Base-by-base conservation (phyloP, 2,888 invertebrate genomes). In the Diploptera punctata region DNA sequence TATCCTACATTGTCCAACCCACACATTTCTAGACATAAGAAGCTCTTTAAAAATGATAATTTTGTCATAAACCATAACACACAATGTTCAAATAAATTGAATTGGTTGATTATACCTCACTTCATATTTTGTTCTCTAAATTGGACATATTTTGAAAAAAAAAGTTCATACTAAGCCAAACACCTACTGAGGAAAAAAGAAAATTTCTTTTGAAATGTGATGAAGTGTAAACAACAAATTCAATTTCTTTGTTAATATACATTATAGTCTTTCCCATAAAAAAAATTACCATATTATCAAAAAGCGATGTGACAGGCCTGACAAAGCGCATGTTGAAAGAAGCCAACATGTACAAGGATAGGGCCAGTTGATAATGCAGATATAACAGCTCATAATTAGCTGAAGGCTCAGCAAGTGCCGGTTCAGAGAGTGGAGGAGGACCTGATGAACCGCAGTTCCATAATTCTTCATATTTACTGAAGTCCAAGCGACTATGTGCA, bases 341-440 rank as follows among this genome's bases (percentile, higher is more conserved):
- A 21, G 93, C 89, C 77, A 95, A 90, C 82, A 95, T 93, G 77
- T 92, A 90, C 70, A 97, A 85, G 1, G 92, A 89, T 75, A 90
- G 86, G 1, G 91, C 89, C 69, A 97, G 85, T 82, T 96, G 94
- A 78, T 91, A 90, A 82, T 97, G 95, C 71, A 95, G 84, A 77
- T 91, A 88, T 9, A 97, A 84, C 76, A 95, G 85, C 77, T 93
- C 91, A 75, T 89, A 89, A 82, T 93, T 92, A 1, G 92, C 90
- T 70, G 86, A 86, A 76, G 90, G 89, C 79, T 94, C 94, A 74
- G 91, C 90, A 74, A 94, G 84, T 0, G 95, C 94, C 57, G 94
- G 85, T 81, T 93, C 91, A 0, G 91, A 90, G 71, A 98, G 84
- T 0, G 95, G 89, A 71, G 90, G 88, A 26, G 86, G 85, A 68